phyloP scores from a whole-genome alignment of 2,888 invertebrate species.

The Leptopilina myrica region DNA sequence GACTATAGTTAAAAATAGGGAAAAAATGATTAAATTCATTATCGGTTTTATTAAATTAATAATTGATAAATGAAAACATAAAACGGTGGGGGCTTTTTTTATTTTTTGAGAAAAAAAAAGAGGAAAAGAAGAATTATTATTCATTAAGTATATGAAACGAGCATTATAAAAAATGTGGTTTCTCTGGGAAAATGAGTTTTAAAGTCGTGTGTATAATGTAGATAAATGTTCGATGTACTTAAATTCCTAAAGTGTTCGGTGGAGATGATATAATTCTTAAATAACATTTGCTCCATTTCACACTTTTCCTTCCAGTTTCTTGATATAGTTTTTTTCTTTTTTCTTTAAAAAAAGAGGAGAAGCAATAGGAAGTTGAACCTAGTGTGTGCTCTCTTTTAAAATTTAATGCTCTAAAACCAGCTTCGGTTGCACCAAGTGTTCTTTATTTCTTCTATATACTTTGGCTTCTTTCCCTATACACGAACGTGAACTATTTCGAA shows the following conservation, averaged over 20 bases:
- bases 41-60: no score
- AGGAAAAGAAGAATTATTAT: no score
- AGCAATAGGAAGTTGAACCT: constrained; percentile 5
- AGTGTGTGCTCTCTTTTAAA: background rate
- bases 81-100: no score
- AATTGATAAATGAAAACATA: no score
- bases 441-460: constrained; percentile 1
- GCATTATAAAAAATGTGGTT: background rate
- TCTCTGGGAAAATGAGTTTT: background rate
- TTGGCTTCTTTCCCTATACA: constrained; percentile 1
- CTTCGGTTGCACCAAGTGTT: constrained; percentile 2
- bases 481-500: constrained; percentile 16
- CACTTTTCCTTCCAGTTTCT: constrained; percentile 2
- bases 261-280: background rate
- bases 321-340: no score
- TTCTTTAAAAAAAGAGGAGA: background rate
- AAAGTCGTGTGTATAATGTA: background rate
- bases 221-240: background rate
- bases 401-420: background rate
- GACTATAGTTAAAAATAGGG: no score
- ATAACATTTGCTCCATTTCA: background rate
- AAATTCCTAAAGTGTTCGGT: background rate
- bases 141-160: no score
- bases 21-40: no score
- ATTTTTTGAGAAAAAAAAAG: no score